phyloP scores from a whole-genome alignment of 2,888 invertebrate species.

The Eilema depressum region DNA sequence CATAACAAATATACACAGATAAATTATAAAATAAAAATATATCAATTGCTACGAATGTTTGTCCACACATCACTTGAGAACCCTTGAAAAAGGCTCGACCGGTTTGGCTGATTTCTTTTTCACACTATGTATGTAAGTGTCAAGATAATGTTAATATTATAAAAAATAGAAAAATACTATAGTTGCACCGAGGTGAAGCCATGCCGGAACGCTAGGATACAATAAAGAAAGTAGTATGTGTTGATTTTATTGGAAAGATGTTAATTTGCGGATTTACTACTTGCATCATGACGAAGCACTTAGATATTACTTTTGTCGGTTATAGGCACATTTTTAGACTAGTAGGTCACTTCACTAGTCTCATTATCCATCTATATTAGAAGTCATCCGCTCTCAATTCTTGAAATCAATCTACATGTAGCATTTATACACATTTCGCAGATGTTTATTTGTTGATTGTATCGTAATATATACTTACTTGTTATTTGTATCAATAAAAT shows the following conservation, averaged over 20 bases:
- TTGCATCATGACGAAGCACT: not conserved
- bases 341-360: not conserved
- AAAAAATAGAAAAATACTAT: too few relatives aligned
- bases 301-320: not conserved
- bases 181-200: too few relatives aligned
- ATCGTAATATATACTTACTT: not conserved
- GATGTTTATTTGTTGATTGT: not conserved
- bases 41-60: not conserved
- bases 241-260: not conserved
- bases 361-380: not conserved
- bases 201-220: not conserved
- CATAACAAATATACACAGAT: not conserved
- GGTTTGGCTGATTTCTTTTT: too few relatives aligned
- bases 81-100: not conserved
- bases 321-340: not conserved
- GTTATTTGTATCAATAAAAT: not conserved
- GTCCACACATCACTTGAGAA: not conserved
- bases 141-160: not conserved
- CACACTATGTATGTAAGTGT: too few relatives aligned
- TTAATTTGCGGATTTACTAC: slow-evolving; percentile 2
- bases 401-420: not conserved
- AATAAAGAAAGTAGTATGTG: slow-evolving; percentile 1
- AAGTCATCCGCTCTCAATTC: not conserved
- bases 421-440: not conserved
- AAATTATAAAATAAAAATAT: not conserved